Base-by-base conservation (phyloP, 2,888 invertebrate genomes). In the Heliconius erato region DNA sequence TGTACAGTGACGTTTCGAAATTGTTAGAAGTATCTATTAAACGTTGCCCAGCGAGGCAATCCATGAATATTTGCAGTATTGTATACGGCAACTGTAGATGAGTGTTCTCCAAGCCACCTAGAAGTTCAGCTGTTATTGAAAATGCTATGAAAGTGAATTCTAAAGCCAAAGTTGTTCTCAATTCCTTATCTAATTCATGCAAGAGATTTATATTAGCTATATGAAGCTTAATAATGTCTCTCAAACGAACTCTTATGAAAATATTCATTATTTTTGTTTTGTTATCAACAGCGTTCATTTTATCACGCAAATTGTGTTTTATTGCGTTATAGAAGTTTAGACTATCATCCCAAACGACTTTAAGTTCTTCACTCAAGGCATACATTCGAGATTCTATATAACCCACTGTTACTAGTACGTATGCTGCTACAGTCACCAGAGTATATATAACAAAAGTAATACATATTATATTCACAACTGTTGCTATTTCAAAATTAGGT, bases 81-180 rank as follows among this genome's bases (percentile, higher is more conserved):
- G 93, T 89, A 67, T 87, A 93, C 0, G 92, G 92, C 28, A 93
- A 65, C 71, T 91, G 86, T 4, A 92, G 32, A 49, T 90, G 91
- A 0, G 92, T 93, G 12, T 93, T 91, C 40, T 92, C 89, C 74
- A 94, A 85, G 0, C 93, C 93, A 9, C 92, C 93, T 0, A 94
- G 89, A 26, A 93, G 80, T 84, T 92, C 92, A 4, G 92, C 89
- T 69, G 91, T 91, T 2, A 93, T 82, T 7, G 90, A 90, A 4
- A 90, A 80, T 0, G 89, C 88, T 3, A 94, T 86, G 11, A 91
- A 84, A 2, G 88, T 19, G 54, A 93, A 92, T 82, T 92, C 93
- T 2, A 90, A 82, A 12, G 90, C 91, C 12, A 92, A 87, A 0
- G 90, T 89, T 6, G 88, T 86, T 76, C 88, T 86, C 76, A 92